phyloP scores from a whole-genome alignment of 2,888 invertebrate genomes.

The Timandra comae region DNA sequence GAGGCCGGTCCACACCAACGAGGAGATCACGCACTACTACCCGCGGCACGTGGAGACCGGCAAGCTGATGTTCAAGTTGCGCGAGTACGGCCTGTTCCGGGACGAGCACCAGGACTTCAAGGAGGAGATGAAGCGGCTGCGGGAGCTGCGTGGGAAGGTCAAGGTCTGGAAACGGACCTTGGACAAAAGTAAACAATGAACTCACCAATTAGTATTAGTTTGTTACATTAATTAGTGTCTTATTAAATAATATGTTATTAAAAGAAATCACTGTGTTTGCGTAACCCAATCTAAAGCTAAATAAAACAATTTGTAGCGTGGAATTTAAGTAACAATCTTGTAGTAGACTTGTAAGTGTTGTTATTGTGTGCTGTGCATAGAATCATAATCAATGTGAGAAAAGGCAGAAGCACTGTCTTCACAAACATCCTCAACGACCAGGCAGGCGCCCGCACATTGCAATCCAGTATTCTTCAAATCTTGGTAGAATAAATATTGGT shows the following conservation, averaged over 20 bases:
- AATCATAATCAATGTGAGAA: slow-evolving; percentile 14
- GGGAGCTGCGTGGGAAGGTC: slow-evolving; percentile 86
- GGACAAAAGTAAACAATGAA: slow-evolving; percentile 49
- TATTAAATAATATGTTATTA: slow-evolving; percentile 1
- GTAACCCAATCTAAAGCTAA: no score
- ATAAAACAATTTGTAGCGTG: no score
- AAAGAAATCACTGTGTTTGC: background rate
- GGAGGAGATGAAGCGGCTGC: slow-evolving; percentile 88
- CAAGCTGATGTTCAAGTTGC: slow-evolving; percentile 81
- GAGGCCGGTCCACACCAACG: slow-evolving; percentile 83
- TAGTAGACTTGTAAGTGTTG: no score
- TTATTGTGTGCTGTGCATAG: slow-evolving; percentile 22
- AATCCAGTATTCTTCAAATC: no score
- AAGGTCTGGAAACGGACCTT: slow-evolving; percentile 71
- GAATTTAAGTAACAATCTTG: no score
- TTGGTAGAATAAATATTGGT: no score
- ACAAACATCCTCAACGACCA: slow-evolving; percentile 18
- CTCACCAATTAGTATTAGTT: no score
- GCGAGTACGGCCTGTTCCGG: slow-evolving; percentile 87
- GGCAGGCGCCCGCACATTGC: no score
- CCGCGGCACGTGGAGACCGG: slow-evolving; percentile 89
- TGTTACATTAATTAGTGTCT: no score
- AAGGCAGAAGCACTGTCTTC: slow-evolving; percentile 22
- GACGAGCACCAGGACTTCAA: slow-evolving; percentile 94
- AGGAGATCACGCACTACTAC: slow-evolving; percentile 88